Base-by-base conservation (phyloP, 2,888 invertebrate species). In the Limnephilus rhombicus region DNA sequence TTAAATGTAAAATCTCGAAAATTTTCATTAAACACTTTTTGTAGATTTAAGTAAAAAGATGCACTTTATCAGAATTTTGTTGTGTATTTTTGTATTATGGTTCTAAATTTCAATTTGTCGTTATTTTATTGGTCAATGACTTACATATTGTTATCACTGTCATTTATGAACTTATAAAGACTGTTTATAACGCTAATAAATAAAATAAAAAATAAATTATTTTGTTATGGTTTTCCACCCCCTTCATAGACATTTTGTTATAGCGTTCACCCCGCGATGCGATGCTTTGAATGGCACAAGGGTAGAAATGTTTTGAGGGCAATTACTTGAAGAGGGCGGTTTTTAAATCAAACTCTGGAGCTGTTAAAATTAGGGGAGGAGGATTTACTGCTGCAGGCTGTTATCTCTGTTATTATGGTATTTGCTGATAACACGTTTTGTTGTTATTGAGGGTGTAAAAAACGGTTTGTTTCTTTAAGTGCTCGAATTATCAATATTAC, bases 281-380 rank as follows among this genome's bases (percentile, higher is more conserved):
- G 68, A 68, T 68, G 68, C 68, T 68, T 68, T 68, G 68, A 68
- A 68, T 68, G 86, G n/a, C 29, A 45, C 86, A 45, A 45, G 86
- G 86, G 86, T 86, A 41, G 86, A 37, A 29, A 86, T 86, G 86
- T 45, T 86, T 86, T 86, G 86, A 49, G 45, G 86, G 86, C 86
- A 86, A 86, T 86, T 86, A 49, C 45, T 41, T 29, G 86, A 45
- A 86, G 45, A 29, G 86, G 86, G 86, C 12, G 86, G 86, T 86
- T 45, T 86, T 86, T 86, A n/a, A 86, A 86, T 86, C 86, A 86
- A 86, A 49, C 45, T n/a, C 41, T 34, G 34, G 18, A 34, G 24
- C 86, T 45, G 37, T 86, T 86, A 37, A 49, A 45, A 45, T 86
- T 49, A 29, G 37, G 83, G 83, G 37, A 37, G 34, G 24, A 34